phyloP scores from a whole-genome alignment of 2,113 vertebrate species.

The Carassius auratus region DNA sequence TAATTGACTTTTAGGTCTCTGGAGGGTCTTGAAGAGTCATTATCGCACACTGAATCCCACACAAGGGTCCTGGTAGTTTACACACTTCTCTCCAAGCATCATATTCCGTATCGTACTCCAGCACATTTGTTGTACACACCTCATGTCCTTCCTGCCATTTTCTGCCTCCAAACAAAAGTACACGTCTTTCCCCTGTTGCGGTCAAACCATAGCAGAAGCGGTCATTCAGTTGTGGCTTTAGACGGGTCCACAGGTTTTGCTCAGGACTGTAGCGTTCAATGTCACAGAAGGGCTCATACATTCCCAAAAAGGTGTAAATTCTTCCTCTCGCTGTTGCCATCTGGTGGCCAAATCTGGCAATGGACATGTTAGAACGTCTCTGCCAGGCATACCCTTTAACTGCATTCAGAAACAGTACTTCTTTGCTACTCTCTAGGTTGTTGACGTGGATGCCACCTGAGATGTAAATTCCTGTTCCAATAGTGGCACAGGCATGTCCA shows the following conservation, averaged over 20 bases:
- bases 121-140: conserved; percentile 83
- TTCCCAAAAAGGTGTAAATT: conserved; percentile 91
- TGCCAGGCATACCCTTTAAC: conserved; percentile 74
- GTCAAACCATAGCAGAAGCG: conserved; percentile 89
- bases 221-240: conserved; percentile 82
- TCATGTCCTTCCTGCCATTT: conserved; percentile 88
- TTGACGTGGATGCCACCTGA: conserved; percentile 81
- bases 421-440: conserved; percentile 77
- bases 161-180: conserved; percentile 88
- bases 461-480: conserved; percentile 80
- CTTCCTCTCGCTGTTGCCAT: conserved; percentile 81
- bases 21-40: conserved; percentile 78
- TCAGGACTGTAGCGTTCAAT: conserved; percentile 85
- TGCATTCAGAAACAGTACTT: conserved; percentile 75
- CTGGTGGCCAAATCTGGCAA: conserved; percentile 89
- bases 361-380: conserved; percentile 84
- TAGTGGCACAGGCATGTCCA: conserved; percentile 83
- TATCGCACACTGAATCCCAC: conserved; percentile 84
- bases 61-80: conserved; percentile 83
- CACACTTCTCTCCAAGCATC: conserved; percentile 92
- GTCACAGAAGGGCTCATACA: conserved; percentile 92
- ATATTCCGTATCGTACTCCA: conserved; percentile 86
- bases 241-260: conserved; percentile 85
- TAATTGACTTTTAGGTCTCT: conserved; percentile 29
- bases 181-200: conserved; percentile 73